A percentile compares a stretch with the other conserved stretches of the same genome.
Conservation (phyloP, 2,797 vertebrate genomes). For the Chaetophractus vellerosus region DNA sequence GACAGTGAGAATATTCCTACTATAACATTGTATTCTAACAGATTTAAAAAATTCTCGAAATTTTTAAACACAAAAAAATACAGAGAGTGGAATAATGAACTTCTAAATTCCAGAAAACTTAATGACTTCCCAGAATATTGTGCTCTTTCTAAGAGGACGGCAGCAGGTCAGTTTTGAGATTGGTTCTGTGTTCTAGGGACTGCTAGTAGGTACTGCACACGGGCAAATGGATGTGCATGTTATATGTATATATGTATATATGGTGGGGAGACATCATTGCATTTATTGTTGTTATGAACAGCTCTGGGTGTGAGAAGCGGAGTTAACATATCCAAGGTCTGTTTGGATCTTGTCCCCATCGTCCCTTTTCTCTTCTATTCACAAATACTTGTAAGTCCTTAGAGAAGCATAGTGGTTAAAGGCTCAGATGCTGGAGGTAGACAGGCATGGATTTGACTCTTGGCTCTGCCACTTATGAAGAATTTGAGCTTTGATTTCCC, state of each 20-base stretch:
- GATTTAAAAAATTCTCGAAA: neutral
- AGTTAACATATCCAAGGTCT: no score
- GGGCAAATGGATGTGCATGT: neutral
- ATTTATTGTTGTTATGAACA: neutral
- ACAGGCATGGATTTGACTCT: neutral
- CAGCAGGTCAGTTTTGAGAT: neutral
- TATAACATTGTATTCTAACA: neutral
- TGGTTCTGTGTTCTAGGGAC: neutral
- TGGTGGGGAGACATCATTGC: neutral
- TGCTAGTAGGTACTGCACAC: neutral
- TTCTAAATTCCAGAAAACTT: neutral
- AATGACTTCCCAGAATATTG: neutral
- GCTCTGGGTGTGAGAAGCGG: neutral
- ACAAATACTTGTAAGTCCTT: neutral
- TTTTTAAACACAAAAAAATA: neutral
- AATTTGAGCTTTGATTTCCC: neutral
- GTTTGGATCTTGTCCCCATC: neutral
- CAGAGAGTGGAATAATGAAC: neutral
- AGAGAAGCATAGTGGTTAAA: neutral
- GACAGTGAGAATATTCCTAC: no score
- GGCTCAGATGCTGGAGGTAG: neutral
- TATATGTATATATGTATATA: no score
- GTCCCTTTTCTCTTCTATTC: neutral
- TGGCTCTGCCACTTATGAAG: neutral
- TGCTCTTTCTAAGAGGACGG: neutral